Percentiles rank a stretch among this genome's conserved stretches.
These are phyloP conservation scores for Meles meles DNA, from an alignment of 2,113 vertebrate species.

Conservation along the genomic window DNA sequence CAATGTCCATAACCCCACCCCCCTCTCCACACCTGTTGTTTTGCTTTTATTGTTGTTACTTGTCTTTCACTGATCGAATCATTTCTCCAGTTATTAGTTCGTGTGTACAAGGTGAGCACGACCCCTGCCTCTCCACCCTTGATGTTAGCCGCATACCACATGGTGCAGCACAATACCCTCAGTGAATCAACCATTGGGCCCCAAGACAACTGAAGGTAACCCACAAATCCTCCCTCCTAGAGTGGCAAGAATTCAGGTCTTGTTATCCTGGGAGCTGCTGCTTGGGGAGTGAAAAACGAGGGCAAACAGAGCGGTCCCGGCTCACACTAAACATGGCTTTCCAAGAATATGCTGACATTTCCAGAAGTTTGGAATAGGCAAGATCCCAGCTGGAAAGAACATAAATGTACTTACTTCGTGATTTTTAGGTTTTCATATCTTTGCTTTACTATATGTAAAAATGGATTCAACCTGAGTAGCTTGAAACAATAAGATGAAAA, in stretches of 20 bases:
- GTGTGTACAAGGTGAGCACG: background rate
- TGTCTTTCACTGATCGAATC: background rate
- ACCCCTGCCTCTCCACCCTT: background rate
- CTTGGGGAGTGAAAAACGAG: background rate
- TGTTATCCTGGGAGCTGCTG: background rate
- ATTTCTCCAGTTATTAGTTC: background rate
- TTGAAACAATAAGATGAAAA: slow-evolving; percentile 38
- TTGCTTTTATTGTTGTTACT: background rate
- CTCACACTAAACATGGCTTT: background rate
- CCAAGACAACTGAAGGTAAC: background rate
- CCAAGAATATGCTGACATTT: slow-evolving; percentile 15
- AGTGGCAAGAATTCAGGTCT: background rate
- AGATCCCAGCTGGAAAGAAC: background rate
- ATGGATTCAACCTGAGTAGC: background rate
- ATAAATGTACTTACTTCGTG: background rate
- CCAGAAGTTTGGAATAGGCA: background rate
- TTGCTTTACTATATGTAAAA: background rate
- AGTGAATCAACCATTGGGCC: background rate
- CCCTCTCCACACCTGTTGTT: background rate
- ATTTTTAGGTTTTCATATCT: slow-evolving; percentile 19
- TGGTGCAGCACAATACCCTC: fast-evolving
- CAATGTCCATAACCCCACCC: no score
- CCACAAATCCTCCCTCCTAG: background rate
- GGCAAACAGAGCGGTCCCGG: background rate
- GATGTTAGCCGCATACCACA: fast-evolving